phyloP scores from a whole-genome alignment of 2,113 vertebrate genomes.

The Motacilla alba region DNA sequence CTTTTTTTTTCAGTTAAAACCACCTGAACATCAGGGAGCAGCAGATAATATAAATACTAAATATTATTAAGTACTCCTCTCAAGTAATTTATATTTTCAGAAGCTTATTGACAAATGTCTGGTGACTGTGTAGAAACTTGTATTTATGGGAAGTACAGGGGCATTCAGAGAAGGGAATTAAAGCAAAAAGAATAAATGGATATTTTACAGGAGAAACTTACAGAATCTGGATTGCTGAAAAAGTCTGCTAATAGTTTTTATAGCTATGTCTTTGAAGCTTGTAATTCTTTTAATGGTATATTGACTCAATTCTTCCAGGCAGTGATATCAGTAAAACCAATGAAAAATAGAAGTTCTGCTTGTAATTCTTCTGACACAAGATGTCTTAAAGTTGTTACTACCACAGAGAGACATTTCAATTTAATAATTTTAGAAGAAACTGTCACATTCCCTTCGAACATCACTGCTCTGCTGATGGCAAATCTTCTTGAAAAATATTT shows the following conservation, averaged over 20 bases:
- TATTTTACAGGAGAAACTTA: background rate
- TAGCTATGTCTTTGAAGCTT: background rate
- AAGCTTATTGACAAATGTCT: conserved; percentile 33
- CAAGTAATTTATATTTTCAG: conserved; percentile 27
- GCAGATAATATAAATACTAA: conserved; percentile 17
- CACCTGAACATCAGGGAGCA: background rate
- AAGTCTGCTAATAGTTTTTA: background rate
- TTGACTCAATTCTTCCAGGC: background rate
- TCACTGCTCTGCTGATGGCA: background rate
- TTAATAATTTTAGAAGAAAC: background rate
- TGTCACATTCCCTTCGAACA: background rate
- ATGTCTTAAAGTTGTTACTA: background rate
- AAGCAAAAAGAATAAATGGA: background rate
- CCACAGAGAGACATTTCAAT: background rate
- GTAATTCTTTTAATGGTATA: background rate
- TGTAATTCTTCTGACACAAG: background rate
- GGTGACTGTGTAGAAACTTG: conserved; percentile 8
- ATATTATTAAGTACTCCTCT: background rate
- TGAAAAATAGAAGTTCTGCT: background rate
- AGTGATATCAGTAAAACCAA: background rate
- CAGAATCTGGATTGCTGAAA: background rate
- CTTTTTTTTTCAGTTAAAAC: background rate
- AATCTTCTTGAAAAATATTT: background rate
- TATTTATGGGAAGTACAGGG: background rate
- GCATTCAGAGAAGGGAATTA: background rate